Percentiles rank a stretch among this genome's conserved stretches.
Conservation (phyloP, 37 sponge, comb jelly and placozoan species). For the Petrosia ficiformis region DNA sequence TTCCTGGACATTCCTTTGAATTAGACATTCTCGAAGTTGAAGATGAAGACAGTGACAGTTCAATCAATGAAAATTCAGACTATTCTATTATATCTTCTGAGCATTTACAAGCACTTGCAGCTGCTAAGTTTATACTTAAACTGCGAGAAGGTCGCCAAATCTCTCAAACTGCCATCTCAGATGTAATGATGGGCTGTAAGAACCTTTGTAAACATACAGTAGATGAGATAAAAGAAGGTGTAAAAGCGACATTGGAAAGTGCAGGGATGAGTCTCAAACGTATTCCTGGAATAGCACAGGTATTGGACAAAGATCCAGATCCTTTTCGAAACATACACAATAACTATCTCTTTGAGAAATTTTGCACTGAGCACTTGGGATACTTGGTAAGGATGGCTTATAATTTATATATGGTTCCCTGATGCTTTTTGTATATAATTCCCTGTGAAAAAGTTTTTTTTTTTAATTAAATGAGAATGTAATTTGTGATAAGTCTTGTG, state of each 20-base stretch:
- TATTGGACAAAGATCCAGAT: neutral
- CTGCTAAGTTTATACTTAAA: conserved; percentile 14
- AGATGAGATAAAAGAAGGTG: neutral
- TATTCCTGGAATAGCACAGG: neutral
- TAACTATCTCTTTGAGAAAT: conserved; percentile 19
- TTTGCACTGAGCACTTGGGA: conserved; percentile 8
- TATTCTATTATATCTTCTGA: too few species aligned
- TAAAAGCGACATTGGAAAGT: neutral
- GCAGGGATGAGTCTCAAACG: neutral
- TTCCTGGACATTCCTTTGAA: too few species aligned
- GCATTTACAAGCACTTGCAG: neutral
- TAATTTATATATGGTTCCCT: neutral
- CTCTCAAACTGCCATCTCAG: conserved; percentile 23
- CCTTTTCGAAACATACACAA: conserved; percentile 12
- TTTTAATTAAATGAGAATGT: neutral
- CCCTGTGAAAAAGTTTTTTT: neutral
- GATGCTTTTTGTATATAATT: neutral
- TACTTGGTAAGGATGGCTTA: conserved; percentile 15
- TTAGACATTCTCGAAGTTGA: neutral
- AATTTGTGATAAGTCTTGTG: neutral
- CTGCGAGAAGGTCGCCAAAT: conserved; percentile 11
- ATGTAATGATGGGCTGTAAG: neutral
- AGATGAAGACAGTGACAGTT: neutral
- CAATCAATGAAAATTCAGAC: too few species aligned
- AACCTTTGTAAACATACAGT: neutral